Percentiles rank a stretch among this genome's conserved stretches.
Evolutionary conservation across 2,797 vertebrate species (phyloP).

Genomic region (Lagodon rhomboides): DNA sequence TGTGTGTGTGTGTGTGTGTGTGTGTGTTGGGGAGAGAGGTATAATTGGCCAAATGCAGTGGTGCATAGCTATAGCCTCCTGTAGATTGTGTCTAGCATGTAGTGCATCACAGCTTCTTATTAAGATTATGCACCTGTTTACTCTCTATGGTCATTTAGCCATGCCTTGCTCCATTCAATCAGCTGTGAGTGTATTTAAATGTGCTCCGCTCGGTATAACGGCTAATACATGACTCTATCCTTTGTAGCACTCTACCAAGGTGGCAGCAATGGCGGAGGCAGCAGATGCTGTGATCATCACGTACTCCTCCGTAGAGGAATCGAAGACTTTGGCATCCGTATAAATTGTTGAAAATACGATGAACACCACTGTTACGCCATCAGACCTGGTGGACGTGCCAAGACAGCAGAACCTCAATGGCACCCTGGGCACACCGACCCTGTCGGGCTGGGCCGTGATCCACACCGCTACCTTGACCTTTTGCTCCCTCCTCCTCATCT

Average conservation of each 20-base stretch:
- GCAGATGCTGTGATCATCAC: conserved; percentile 40
- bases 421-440: conserved; percentile 66
- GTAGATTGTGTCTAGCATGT: conserved; percentile 27
- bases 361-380: conserved; percentile 88
- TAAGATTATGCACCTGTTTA: conserved; percentile 6
- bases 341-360: conserved; percentile 81
- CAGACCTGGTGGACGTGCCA: conserved; percentile 81
- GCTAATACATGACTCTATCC: conserved; percentile 56
- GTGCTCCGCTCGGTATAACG: conserved; percentile 9
- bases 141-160: background rate
- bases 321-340: conserved; percentile 59
- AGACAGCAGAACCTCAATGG: conserved; percentile 79
- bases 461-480: conserved; percentile 92
- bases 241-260: conserved; percentile 58
- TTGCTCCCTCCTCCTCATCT: conserved; percentile 90
- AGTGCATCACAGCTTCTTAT: conserved; percentile 7
- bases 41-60: conserved; percentile 67
- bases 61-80: conserved; percentile 59
- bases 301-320: conserved; percentile 51
- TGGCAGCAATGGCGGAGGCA: conserved; percentile 64
- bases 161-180: background rate
- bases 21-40: conserved; percentile 13
- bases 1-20: conserved; percentile 14
- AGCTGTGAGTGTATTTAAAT: background rate
- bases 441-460: conserved; percentile 85